A percentile compares a stretch with the other conserved stretches of the same genome.
phyloP scores from a whole-genome alignment of 2,113 vertebrate genomes.

The Cisticola juncidis region DNA sequence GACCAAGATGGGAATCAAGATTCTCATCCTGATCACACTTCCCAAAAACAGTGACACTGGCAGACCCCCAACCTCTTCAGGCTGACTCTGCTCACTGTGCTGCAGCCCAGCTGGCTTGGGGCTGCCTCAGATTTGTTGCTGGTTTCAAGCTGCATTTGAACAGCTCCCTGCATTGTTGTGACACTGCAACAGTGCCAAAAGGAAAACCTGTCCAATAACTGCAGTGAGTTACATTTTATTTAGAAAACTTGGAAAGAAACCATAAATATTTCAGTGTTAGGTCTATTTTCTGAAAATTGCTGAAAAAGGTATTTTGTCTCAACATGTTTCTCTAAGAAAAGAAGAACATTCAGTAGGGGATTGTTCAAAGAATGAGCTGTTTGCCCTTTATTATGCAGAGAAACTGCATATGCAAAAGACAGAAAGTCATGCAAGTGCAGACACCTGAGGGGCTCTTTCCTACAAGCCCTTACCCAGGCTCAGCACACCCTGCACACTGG shows the following conservation, averaged over 20 bases:
- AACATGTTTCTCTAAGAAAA: neutral
- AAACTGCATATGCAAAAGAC: neutral
- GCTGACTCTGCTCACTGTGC: neutral
- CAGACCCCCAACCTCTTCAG: neutral
- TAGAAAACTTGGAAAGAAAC: neutral
- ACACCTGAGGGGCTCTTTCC: too few relatives aligned
- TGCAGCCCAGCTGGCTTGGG: neutral
- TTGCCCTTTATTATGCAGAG: neutral
- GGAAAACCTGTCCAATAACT: neutral
- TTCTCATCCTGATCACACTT: neutral
- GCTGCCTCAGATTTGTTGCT: neutral
- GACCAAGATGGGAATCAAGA: rapidly evolving
- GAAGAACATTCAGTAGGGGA: neutral
- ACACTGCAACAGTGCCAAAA: neutral
- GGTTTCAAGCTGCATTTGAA: neutral
- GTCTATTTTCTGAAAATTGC: neutral
- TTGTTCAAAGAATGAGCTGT: neutral
- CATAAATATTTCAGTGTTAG: neutral
- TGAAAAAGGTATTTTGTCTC: neutral
- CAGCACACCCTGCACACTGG: neutral
- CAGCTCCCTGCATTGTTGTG: neutral
- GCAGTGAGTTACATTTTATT: neutral
- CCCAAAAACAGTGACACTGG: neutral
- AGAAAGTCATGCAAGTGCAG: neutral
- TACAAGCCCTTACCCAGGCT: neutral